These are phyloP conservation scores for Sylvietta virens DNA, from an alignment of 2,113 vertebrate genomes.

Conservation along the genomic window DNA sequence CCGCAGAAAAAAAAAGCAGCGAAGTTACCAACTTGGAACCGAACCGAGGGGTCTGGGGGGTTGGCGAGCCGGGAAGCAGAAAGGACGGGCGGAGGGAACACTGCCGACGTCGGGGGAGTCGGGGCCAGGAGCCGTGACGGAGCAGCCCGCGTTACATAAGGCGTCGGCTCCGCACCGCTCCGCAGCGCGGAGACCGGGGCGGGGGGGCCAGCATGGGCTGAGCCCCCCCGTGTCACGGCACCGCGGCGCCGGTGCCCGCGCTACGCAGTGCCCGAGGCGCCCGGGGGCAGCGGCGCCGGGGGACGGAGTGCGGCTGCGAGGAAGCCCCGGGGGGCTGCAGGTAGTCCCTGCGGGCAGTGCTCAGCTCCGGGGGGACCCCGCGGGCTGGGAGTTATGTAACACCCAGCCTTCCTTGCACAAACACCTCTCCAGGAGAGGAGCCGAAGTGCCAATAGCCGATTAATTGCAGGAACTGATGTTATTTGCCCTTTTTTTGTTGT, in stretches of 20 bases:
- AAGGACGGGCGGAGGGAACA: neutral
- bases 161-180: neutral
- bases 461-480: neutral
- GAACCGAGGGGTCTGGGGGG: neutral
- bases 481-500: neutral
- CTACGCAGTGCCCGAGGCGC: neutral
- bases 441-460: no score
- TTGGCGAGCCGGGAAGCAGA: neutral
- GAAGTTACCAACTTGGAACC: conserved; percentile 20
- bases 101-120: neutral
- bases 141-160: conserved; percentile 38
- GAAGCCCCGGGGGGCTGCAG: neutral
- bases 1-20: neutral
- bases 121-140: neutral
- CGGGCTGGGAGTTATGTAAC: neutral
- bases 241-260: neutral
- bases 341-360: neutral
- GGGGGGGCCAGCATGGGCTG: neutral
- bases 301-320: neutral
- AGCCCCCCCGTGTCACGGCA: neutral
- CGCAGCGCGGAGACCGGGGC: neutral
- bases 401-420: neutral
- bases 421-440: neutral
- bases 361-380: neutral
- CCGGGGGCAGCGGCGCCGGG: neutral